Percentiles rank a stretch among this genome's conserved stretches.
These are phyloP conservation scores for Drosophila tropicalis DNA, from an alignment of 1,140 invertebrate species.

Conservation along the genomic window DNA sequence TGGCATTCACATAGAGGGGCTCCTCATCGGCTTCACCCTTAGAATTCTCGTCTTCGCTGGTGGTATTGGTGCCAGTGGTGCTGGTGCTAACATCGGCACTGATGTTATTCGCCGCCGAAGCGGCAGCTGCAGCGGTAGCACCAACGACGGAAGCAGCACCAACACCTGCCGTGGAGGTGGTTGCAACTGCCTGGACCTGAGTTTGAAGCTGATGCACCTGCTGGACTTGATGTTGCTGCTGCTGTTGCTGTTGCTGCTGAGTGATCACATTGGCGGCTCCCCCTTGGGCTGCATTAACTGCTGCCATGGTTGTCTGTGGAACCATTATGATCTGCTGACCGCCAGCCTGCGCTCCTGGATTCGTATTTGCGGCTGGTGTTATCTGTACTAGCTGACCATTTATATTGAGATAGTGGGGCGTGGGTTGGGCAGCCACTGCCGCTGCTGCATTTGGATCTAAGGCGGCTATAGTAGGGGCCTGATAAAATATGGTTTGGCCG, in stretches of 20 bases:
- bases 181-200: conserved; percentile 30
- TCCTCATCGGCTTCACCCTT: conserved; percentile 92
- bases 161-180: conserved; percentile 11
- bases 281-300: conserved; percentile 82
- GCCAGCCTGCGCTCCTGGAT: conserved; percentile 22
- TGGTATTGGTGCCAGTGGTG: conserved; percentile 71
- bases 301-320: conserved; percentile 76
- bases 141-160: not conserved
- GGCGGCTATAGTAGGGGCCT: conserved; percentile 82
- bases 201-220: conserved; percentile 34
- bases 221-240: conserved; percentile 37
- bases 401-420: conserved; percentile 88
- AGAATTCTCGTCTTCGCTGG: conserved; percentile 71
- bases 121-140: conserved; percentile 9
- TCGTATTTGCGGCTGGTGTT: conserved; percentile 76
- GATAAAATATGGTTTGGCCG: conserved; percentile 96
- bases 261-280: conserved; percentile 31
- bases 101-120: conserved; percentile 34
- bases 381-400: conserved; percentile 90
- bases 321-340: conserved; percentile 81
- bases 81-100: conserved; percentile 65
- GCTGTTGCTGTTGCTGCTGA: conserved; percentile 49
- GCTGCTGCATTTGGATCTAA: conserved; percentile 60
- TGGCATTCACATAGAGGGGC: conserved; percentile 99
- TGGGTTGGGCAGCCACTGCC: conserved; percentile 80